Conservation (phyloP, 2,113 vertebrate genomes). For the Ia io region DNA sequence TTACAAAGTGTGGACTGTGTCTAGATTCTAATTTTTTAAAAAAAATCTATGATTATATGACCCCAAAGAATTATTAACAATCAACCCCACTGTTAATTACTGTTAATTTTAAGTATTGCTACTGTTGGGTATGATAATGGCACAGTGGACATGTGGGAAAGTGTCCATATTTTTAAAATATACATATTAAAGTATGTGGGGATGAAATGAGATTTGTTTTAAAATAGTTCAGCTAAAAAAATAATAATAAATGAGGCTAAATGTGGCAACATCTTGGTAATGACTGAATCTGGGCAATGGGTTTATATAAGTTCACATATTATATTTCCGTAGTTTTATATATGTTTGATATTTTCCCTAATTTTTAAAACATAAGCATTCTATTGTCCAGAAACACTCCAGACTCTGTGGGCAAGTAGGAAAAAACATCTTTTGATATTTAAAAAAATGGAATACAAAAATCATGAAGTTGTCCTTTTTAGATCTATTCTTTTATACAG, state of each 20-base stretch:
- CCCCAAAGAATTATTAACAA: not conserved
- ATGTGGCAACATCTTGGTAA: not conserved
- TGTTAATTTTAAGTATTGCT: not conserved
- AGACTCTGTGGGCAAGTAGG: not conserved
- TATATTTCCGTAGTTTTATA: not conserved
- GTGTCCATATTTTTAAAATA: not conserved
- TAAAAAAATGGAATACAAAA: constrained; percentile 27
- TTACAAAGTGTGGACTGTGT: not conserved
- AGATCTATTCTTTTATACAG: not conserved
- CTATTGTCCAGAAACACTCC: not conserved
- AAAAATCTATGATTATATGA: not conserved
- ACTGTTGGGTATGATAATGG: not conserved
- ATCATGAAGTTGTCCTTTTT: constrained; percentile 16
- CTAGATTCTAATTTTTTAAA: not conserved
- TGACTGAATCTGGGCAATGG: not conserved
- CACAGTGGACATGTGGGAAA: not conserved
- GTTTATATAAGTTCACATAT: not conserved
- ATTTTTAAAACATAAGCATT: not conserved
- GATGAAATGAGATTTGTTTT: not conserved
- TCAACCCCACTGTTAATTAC: not conserved
- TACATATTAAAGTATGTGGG: not conserved
- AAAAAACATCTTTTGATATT: not conserved
- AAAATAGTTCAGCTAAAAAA: not conserved
- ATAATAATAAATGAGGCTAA: constrained; percentile 38
- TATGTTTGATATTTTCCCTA: not conserved